Conservation (phyloP, 2,113 vertebrate species). For the Hirundichthys speculiger region DNA sequence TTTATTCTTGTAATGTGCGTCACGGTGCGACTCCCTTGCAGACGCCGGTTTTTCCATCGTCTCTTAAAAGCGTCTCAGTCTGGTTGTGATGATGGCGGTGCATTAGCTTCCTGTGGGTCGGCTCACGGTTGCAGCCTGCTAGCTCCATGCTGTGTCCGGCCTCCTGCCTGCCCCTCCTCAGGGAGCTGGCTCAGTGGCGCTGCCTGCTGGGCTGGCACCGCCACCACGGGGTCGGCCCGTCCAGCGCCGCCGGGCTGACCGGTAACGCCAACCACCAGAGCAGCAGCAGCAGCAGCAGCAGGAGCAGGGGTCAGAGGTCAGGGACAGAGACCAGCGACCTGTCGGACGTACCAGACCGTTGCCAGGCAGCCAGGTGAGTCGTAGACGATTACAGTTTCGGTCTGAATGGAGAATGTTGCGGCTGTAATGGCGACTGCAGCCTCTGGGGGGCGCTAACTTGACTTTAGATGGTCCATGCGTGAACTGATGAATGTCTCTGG, state of each 20-base stretch:
- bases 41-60: no score
- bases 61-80: no score
- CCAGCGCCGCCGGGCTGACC: slow-evolving; percentile 23
- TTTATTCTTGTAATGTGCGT: no score
- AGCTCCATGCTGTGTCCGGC: slow-evolving; percentile 76
- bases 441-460: no score
- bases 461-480: no score
- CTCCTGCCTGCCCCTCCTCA: slow-evolving; percentile 80
- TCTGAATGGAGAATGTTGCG: no score
- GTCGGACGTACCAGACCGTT: slow-evolving; percentile 69
- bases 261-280: slow-evolving; percentile 31
- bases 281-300: no score
- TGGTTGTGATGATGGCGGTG: neutral
- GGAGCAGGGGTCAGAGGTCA: slow-evolving; percentile 20
- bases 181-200: slow-evolving; percentile 79
- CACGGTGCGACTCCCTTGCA: no score
- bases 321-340: slow-evolving; percentile 50
- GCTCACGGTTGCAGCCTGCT: neutral
- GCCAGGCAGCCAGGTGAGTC: slow-evolving; percentile 73
- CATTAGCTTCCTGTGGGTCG: neutral
- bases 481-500: no score
- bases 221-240: slow-evolving; percentile 51
- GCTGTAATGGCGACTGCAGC: no score
- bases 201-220: slow-evolving; percentile 76
- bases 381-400: neutral